phyloP scores from a whole-genome alignment of 2,113 vertebrate genomes.

The Odocoileus virginianus region DNA sequence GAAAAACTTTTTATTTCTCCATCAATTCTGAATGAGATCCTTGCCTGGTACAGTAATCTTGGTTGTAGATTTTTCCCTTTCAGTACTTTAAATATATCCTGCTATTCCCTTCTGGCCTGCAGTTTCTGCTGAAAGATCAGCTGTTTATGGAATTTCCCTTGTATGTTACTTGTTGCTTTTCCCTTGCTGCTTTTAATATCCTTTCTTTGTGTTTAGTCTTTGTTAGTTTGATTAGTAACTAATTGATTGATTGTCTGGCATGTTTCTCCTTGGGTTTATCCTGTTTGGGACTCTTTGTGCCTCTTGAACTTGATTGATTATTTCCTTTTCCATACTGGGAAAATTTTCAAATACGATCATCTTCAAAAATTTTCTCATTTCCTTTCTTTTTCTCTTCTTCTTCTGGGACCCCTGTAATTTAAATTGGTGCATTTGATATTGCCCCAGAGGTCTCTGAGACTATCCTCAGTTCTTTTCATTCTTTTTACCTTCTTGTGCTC shows the following conservation, averaged over 20 bases:
- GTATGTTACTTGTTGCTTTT: not conserved
- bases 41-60: not conserved
- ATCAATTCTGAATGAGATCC: not conserved
- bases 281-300: not conserved
- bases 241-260: not conserved
- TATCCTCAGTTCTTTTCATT: not conserved
- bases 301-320: not conserved
- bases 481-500: not conserved
- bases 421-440: not conserved
- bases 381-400: not conserved
- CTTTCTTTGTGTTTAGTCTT: not conserved
- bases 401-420: not conserved
- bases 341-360: not conserved
- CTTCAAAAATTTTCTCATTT: not conserved
- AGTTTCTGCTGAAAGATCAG: not conserved
- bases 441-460: not conserved
- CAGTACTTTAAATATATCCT: not conserved
- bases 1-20: not conserved
- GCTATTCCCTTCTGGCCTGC: not conserved
- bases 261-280: not conserved
- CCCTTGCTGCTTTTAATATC: not conserved
- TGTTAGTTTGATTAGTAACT: not conserved
- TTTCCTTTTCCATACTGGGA: not conserved
- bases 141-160: not conserved
- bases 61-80: not conserved